Conservation (phyloP, 2,797 vertebrate genomes). For the Acridotheres tristis region DNA sequence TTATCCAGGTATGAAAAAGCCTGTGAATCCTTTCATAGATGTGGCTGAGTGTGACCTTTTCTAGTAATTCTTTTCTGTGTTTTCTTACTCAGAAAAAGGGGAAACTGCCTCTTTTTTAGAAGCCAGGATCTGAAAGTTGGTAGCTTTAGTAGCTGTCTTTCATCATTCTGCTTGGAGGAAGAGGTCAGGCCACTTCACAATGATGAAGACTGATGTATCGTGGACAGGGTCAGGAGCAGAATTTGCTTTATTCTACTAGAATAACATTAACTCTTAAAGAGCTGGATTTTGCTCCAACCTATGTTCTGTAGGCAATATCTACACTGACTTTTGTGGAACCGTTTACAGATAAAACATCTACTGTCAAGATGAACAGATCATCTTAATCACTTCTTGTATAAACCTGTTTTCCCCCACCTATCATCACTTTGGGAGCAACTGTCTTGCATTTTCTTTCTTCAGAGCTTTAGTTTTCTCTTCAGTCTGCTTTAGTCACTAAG, state of each 20-base stretch:
- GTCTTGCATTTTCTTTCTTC: neutral
- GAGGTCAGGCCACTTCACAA: slow-evolving; percentile 32
- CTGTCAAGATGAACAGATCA: neutral
- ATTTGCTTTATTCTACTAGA: slow-evolving; percentile 20
- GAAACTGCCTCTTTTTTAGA: neutral
- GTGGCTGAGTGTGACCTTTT: neutral
- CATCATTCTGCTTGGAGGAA: slow-evolving; percentile 28
- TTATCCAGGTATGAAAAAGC: neutral
- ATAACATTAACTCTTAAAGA: slow-evolving; percentile 13
- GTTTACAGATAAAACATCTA: neutral
- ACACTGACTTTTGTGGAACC: neutral
- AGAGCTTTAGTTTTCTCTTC: neutral
- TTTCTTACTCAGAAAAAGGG: neutral
- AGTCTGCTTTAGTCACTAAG: neutral
- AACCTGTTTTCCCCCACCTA: neutral
- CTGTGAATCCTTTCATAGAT: neutral
- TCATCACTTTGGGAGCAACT: neutral
- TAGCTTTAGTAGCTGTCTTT: slow-evolving; percentile 19
- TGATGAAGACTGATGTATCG: slow-evolving; percentile 11
- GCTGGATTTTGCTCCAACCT: neutral
- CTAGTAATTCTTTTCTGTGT: neutral
- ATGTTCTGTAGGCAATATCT: neutral
- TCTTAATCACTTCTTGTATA: neutral
- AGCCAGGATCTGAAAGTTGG: neutral
- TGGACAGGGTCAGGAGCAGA: slow-evolving; percentile 11